These are phyloP conservation scores for Dendroctonus valens DNA, from an alignment of 1,140 invertebrate species.

Conservation along the genomic window DNA sequence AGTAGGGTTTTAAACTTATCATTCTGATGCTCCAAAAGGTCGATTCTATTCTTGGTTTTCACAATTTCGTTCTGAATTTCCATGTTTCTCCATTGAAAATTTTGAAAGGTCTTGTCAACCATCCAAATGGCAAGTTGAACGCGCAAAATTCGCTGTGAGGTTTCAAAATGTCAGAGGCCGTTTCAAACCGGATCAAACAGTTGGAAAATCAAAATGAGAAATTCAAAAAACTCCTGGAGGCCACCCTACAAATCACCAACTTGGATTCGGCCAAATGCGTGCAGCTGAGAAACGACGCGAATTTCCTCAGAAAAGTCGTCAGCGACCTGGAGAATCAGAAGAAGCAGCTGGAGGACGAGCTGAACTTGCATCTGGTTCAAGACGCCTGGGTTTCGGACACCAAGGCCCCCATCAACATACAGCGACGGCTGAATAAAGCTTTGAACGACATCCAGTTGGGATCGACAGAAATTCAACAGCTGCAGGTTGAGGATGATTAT, in stretches of 20 bases:
- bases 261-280: slow-evolving; percentile 6
- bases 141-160: slow-evolving; percentile 6
- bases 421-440: slow-evolving; percentile 4
- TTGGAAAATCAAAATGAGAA: slow-evolving; percentile 26
- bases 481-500: slow-evolving; percentile 18
- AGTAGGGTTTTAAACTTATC: slow-evolving; percentile 28
- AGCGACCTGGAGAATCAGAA: slow-evolving; percentile 26
- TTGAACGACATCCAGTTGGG: slow-evolving; percentile 14
- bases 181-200: slow-evolving; percentile 13
- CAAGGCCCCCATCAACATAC: slow-evolving; percentile 11
- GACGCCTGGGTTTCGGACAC: neutral
- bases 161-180: slow-evolving; percentile 19
- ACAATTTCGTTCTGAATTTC: slow-evolving; percentile 36
- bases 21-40: slow-evolving; percentile 30
- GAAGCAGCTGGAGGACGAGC: slow-evolving; percentile 18
- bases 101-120: slow-evolving; percentile 10
- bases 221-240: slow-evolving; percentile 22
- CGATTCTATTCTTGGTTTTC: slow-evolving; percentile 23
- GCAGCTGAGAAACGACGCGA: slow-evolving; percentile 11
- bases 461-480: slow-evolving; percentile 1
- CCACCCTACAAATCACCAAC: slow-evolving; percentile 17
- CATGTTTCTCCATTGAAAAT: slow-evolving; percentile 26
- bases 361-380: neutral
- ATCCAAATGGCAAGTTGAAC: neutral
- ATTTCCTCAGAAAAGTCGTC: slow-evolving; percentile 11